phyloP scores from a whole-genome alignment of 2,888 invertebrate genomes.

The Diaprepes abbreviatus region DNA sequence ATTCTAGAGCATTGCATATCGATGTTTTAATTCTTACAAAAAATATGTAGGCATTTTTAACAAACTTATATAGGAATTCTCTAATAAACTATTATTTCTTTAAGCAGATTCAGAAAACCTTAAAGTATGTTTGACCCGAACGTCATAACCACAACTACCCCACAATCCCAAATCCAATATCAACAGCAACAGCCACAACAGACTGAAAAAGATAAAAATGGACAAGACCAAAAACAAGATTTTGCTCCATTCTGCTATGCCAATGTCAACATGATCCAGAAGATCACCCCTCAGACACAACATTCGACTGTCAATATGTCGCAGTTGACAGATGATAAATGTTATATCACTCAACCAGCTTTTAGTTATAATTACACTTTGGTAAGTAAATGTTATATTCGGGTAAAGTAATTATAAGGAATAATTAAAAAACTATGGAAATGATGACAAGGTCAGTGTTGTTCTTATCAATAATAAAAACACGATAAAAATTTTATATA shows the following conservation, averaged over 20 bases:
- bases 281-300: constrained; percentile 68
- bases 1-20: too few relatives aligned
- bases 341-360: constrained; percentile 79
- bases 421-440: too few relatives aligned
- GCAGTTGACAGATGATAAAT: constrained; percentile 79
- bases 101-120: too few relatives aligned
- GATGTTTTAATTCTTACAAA: too few relatives aligned
- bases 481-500: too few relatives aligned
- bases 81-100: too few relatives aligned
- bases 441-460: too few relatives aligned
- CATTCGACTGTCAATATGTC: constrained; percentile 77
- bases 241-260: constrained; percentile 81
- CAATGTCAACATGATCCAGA: constrained; percentile 79
- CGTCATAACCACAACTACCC: constrained; percentile 63
- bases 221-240: constrained; percentile 63
- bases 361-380: constrained; percentile 87
- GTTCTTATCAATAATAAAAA: too few relatives aligned
- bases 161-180: constrained; percentile 66
- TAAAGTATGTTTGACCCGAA: constrained; percentile 67
- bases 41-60: too few relatives aligned
- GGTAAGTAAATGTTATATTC: constrained; percentile 52
- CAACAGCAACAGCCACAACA: constrained; percentile 61
- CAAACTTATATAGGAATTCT: too few relatives aligned
- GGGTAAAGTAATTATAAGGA: too few relatives aligned
- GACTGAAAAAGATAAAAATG: constrained; percentile 61